A percentile compares a stretch with the other conserved stretches of the same genome.
phyloP scores from a whole-genome alignment of 37 sponge, comb jelly and placozoan genomes.

The Spongilla lacustris region DNA sequence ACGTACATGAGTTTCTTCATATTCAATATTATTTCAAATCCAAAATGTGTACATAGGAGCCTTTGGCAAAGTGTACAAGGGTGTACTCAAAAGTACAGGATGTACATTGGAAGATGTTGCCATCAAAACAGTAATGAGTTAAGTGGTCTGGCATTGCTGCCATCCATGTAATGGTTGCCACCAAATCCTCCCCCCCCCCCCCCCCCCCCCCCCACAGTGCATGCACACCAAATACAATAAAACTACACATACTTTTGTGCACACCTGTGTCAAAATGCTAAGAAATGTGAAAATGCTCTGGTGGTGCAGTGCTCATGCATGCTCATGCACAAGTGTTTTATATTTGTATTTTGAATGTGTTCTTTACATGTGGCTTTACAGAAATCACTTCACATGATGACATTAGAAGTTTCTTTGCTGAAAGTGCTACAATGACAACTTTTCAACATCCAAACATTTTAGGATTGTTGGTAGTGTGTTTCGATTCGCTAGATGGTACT shows the following conservation, averaged over 20 bases:
- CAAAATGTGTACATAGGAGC: neutral
- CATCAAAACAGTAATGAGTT: constrained; percentile 45
- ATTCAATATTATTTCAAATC: neutral
- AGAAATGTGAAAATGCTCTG: too few relatives aligned
- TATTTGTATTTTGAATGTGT: neutral
- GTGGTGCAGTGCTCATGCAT: too few relatives aligned
- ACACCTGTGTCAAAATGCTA: too few relatives aligned
- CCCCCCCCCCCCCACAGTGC: too few relatives aligned
- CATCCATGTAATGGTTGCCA: neutral
- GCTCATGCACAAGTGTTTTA: too few relatives aligned
- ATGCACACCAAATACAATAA: too few relatives aligned
- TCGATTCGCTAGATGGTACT: constrained; percentile 25
- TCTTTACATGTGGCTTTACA: neutral
- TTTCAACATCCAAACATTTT: constrained; percentile 33
- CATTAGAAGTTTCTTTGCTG: constrained; percentile 11
- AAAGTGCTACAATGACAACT: constrained; percentile 24
- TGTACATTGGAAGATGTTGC: constrained; percentile 2
- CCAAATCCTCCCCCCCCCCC: too few relatives aligned
- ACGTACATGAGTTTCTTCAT: neutral
- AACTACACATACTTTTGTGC: too few relatives aligned
- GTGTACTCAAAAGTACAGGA: neutral
- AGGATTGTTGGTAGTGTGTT: constrained; percentile 24
- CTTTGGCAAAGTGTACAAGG: constrained; percentile 32
- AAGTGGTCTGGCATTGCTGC: neutral
- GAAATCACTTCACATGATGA: neutral